Base-by-base conservation (phyloP, 2,888 invertebrate species). In the Synanthedon andrenaeformis region DNA sequence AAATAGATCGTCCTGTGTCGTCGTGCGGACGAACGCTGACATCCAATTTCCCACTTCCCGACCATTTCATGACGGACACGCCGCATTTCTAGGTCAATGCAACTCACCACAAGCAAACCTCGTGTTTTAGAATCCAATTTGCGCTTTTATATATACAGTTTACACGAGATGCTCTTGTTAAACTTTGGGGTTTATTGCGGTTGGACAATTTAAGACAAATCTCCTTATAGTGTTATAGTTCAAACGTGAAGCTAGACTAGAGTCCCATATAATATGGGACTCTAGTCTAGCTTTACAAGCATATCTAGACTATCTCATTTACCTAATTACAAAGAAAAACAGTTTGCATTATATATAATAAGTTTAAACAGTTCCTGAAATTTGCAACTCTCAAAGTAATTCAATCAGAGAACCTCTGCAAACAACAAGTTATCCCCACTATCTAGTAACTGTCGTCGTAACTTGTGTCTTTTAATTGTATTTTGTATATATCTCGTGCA, bases 11-110 rank as follows among this genome's bases (percentile, higher is more conserved):
- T 17, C 41, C 51, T 23, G 1, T 23, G 1, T 23, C n/a, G 17
- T 42, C 41, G 17, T 17, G n/a, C 45, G 52, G 42, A 19, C 52
- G 41, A 28, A 41, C 52, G 14, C 23, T 53, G 53, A 53, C 53
- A 53, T 53, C 50, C 53, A 53, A 53, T 53, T 53, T 53, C 53
- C 53, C 41, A 53, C 49, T 53, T 41, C 41, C 53, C 49, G 19
- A n/a, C 53, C 41, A 53, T 49, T 49, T 41, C 49, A 48, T 35
- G 41, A n/a, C n/a, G 45, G 12, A n/a, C n/a, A 14, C 53, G n/a
- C 12, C 8, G 19, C 4, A 12, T 53, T 53, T 53, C 53, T 53
- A 50, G 50, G 53, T 53, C 53, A 53, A 49, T 53, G 53, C 23
- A 50, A 50, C 51, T 8, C 45, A 45, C 8, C 45, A n/a, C 6